These are phyloP conservation scores for Melanerpes aurifrons DNA, from an alignment of 2,113 vertebrate genomes.

Conservation along the genomic window DNA sequence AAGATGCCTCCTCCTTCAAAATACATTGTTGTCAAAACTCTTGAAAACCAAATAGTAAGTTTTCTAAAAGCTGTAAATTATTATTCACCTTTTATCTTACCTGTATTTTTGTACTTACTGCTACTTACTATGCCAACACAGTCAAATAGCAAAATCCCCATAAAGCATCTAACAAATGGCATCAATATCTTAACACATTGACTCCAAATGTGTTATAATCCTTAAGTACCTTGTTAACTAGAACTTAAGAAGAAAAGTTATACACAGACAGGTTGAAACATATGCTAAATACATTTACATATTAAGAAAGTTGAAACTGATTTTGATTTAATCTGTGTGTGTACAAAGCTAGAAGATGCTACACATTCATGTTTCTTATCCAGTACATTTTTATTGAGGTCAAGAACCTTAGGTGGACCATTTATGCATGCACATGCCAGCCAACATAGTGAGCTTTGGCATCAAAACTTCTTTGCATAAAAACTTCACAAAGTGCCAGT, in stretches of 20 bases:
- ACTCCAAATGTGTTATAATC: neutral
- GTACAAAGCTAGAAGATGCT: neutral
- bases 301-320: neutral
- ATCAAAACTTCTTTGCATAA: neutral
- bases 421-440: neutral
- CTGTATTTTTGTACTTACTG: neutral
- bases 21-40: neutral
- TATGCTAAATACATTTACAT: neutral
- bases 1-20: neutral
- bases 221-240: neutral
- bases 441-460: neutral
- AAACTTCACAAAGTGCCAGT: neutral
- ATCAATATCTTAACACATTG: neutral
- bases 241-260: neutral
- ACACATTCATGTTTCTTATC: neutral
- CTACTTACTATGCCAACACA: neutral
- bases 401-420: neutral
- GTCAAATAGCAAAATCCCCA: neutral
- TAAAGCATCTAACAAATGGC: neutral
- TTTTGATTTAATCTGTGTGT: neutral
- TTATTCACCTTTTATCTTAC: neutral
- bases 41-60: neutral
- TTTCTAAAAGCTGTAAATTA: neutral
- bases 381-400: neutral
- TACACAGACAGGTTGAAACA: neutral